These are phyloP conservation scores for Rhamnusium bicolor DNA, from an alignment of 2,888 invertebrate genomes.

Conservation along the genomic window DNA sequence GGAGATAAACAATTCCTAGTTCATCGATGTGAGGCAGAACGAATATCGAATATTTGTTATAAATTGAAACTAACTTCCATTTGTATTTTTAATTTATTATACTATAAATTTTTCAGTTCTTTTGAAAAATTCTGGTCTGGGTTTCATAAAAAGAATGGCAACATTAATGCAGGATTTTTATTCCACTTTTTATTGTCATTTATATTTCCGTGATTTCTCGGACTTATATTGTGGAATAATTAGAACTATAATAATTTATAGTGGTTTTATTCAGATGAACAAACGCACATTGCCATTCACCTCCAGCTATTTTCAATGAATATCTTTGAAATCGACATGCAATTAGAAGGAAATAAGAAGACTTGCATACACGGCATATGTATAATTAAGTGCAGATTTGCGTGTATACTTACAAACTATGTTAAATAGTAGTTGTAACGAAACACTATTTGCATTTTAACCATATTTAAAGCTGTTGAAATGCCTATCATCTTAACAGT, in stretches of 20 bases:
- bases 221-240: background rate
- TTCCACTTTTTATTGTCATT: background rate
- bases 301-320: slow-evolving; percentile 47
- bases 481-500: slow-evolving; percentile 10
- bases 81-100: too few relatives aligned
- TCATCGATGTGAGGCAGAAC: too few relatives aligned
- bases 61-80: too few relatives aligned
- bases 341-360: slow-evolving; percentile 64
- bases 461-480: slow-evolving; percentile 34
- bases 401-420: slow-evolving; percentile 54
- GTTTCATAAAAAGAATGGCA: too few relatives aligned
- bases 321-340: slow-evolving; percentile 65
- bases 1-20: too few relatives aligned
- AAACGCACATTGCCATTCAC: slow-evolving; percentile 54
- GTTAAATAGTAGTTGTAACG: slow-evolving; percentile 49
- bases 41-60: too few relatives aligned
- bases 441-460: slow-evolving; percentile 51
- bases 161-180: too few relatives aligned
- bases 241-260: slow-evolving; percentile 56
- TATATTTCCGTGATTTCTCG: background rate
- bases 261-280: slow-evolving; percentile 53
- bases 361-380: slow-evolving; percentile 61
- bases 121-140: too few relatives aligned
- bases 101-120: too few relatives aligned
- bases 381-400: slow-evolving; percentile 64